phyloP scores from a whole-genome alignment of 1,140 invertebrate species.

The Solen grandis region DNA sequence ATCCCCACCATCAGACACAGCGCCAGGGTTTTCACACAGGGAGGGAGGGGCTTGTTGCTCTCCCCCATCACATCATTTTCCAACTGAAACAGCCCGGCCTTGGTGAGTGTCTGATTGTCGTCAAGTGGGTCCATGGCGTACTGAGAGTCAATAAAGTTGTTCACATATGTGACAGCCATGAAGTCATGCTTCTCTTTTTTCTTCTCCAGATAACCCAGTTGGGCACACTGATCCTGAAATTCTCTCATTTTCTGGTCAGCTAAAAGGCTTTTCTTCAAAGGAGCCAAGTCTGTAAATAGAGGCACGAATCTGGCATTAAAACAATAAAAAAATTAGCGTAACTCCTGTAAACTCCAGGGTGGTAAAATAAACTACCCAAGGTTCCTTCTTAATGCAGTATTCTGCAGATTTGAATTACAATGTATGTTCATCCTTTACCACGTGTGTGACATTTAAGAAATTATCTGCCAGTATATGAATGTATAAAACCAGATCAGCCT shows the following conservation, averaged over 20 bases:
- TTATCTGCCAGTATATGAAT: no score
- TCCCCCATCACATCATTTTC: conserved; percentile 41
- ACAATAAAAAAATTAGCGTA: background rate
- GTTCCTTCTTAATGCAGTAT: no score
- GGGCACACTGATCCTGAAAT: background rate
- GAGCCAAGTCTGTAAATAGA: background rate
- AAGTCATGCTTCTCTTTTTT: background rate
- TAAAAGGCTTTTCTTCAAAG: background rate
- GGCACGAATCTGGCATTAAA: background rate
- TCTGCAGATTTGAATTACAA: no score
- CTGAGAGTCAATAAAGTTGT: conserved; percentile 27
- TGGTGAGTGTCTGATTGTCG: conserved; percentile 31
- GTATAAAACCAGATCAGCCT: no score
- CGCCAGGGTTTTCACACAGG: conserved; percentile 11
- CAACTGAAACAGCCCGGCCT: conserved; percentile 36
- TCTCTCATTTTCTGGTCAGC: background rate
- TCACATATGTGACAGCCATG: background rate
- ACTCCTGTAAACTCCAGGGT: no score
- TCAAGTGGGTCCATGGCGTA: conserved; percentile 22
- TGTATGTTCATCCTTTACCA: no score
- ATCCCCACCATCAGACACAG: conserved; percentile 1
- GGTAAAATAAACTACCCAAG: no score
- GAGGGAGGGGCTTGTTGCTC: conserved; percentile 12
- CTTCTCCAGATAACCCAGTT: background rate
- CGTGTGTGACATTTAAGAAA: no score